phyloP scores from a whole-genome alignment of 2,888 invertebrate species.

The Dastarcus helophoroides region DNA sequence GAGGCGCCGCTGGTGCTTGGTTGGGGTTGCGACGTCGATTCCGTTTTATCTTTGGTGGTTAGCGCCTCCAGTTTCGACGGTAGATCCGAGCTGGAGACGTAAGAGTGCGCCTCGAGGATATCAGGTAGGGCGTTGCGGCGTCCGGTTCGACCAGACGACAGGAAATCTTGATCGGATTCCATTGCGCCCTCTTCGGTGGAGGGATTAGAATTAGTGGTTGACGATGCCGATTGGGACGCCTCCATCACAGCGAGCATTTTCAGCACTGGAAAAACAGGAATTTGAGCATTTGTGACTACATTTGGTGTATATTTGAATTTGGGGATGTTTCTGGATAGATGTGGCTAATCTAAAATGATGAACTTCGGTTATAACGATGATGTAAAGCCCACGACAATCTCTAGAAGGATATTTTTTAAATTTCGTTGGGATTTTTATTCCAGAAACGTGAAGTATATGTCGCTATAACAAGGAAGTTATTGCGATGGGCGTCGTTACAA shows the following conservation, averaged over 20 bases:
- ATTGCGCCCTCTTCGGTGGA: slow-evolving; percentile 24
- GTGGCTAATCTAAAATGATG: too few relatives aligned
- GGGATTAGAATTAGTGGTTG: slow-evolving; percentile 9
- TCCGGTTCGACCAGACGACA: slow-evolving; percentile 76
- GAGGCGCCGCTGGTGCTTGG: slow-evolving; percentile 26
- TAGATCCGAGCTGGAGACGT: slow-evolving; percentile 64
- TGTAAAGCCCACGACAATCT: too few relatives aligned
- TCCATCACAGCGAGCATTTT: slow-evolving; percentile 39
- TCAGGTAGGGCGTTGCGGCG: slow-evolving; percentile 81
- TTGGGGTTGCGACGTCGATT: slow-evolving; percentile 18
- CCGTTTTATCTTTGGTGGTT: slow-evolving; percentile 44
- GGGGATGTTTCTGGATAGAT: too few relatives aligned
- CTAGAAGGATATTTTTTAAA: too few relatives aligned
- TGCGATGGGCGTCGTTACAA: too few relatives aligned
- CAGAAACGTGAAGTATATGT: too few relatives aligned
- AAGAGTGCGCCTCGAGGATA: slow-evolving; percentile 58
- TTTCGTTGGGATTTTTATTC: too few relatives aligned
- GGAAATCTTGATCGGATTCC: slow-evolving; percentile 48
- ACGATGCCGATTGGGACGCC: slow-evolving; percentile 23
- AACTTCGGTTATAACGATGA: too few relatives aligned
- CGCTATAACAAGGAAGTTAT: too few relatives aligned
- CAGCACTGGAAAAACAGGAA: slow-evolving; percentile 28
- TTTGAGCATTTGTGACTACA: too few relatives aligned
- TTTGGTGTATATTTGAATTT: too few relatives aligned
- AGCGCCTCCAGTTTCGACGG: slow-evolving; percentile 63